These are phyloP conservation scores for Cephus pulcher DNA, from an alignment of 2,888 invertebrate species.

Conservation along the genomic window DNA sequence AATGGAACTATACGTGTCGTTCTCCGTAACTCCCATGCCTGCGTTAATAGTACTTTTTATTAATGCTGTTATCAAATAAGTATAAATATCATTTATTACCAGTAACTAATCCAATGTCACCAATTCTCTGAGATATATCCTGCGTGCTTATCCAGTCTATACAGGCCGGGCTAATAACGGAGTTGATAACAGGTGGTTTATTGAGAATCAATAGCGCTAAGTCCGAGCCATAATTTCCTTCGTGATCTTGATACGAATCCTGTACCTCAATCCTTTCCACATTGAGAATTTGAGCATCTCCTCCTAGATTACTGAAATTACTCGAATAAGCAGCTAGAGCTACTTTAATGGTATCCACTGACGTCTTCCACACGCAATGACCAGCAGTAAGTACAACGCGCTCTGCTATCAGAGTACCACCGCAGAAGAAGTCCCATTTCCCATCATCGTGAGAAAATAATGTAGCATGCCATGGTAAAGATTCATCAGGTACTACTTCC, in stretches of 20 bases:
- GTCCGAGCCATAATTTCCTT: conserved; percentile 71
- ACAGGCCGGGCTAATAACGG: conserved; percentile 69
- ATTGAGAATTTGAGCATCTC: conserved; percentile 54
- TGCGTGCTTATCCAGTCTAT: conserved; percentile 58
- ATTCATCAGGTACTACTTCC: conserved; percentile 49
- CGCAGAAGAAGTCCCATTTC: conserved; percentile 69
- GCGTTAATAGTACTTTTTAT: conserved; percentile 25
- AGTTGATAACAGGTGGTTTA: conserved; percentile 62
- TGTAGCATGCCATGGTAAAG: conserved; percentile 71
- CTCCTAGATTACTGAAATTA: conserved; percentile 49
- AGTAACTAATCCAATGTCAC: conserved; percentile 42
- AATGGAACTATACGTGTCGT: conserved; percentile 67
- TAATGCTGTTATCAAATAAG: background rate
- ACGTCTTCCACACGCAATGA: conserved; percentile 65
- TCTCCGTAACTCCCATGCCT: conserved; percentile 74
- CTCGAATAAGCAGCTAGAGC: conserved; percentile 60
- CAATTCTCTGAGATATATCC: conserved; percentile 30
- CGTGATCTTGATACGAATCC: conserved; percentile 67
- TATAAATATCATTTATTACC: conserved; percentile 31
- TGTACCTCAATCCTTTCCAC: conserved; percentile 66
- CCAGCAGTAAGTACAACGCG: conserved; percentile 66
- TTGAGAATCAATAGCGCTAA: conserved; percentile 68
- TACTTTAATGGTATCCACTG: conserved; percentile 53
- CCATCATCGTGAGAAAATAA: conserved; percentile 66
- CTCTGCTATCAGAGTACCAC: conserved; percentile 69